Evolutionary conservation across 2,113 vertebrate genomes (phyloP).

Genomic region (Chloebia gouldiae): DNA sequence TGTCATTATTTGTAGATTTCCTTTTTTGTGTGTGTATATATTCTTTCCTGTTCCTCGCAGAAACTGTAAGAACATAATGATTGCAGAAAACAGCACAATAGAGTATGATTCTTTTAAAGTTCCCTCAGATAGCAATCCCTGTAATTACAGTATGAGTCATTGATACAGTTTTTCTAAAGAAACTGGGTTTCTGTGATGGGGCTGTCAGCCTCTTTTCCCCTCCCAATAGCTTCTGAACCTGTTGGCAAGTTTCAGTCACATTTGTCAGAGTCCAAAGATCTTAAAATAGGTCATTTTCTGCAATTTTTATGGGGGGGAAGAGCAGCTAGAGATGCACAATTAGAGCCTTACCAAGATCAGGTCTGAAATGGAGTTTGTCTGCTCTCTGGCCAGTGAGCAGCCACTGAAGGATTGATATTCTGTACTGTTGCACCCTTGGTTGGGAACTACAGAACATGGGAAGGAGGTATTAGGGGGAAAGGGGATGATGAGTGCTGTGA

Average conservation of each 20-base stretch:
- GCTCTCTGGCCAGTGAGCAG: neutral
- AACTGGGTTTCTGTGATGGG: neutral
- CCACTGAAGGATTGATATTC: neutral
- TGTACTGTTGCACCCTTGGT: neutral
- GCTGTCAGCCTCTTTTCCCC: neutral
- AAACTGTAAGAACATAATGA: neutral
- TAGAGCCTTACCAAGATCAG: neutral
- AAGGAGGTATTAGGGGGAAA: neutral
- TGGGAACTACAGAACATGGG: neutral
- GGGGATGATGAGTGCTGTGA: neutral
- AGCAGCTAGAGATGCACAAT: neutral
- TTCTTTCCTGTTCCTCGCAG: neutral
- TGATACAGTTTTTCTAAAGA: neutral
- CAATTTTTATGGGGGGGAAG: neutral
- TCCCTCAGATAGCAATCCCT: neutral
- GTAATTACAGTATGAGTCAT: neutral
- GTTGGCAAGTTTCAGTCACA: neutral
- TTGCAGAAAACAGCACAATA: neutral
- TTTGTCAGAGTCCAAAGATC: neutral
- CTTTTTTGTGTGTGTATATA: neutral
- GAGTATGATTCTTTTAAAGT: neutral
- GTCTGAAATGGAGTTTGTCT: neutral
- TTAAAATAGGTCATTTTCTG: neutral
- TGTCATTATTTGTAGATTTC: neutral
- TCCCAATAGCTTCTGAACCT: neutral